phyloP scores from a whole-genome alignment of 2,888 invertebrate species.

The Hartigia nigra region DNA sequence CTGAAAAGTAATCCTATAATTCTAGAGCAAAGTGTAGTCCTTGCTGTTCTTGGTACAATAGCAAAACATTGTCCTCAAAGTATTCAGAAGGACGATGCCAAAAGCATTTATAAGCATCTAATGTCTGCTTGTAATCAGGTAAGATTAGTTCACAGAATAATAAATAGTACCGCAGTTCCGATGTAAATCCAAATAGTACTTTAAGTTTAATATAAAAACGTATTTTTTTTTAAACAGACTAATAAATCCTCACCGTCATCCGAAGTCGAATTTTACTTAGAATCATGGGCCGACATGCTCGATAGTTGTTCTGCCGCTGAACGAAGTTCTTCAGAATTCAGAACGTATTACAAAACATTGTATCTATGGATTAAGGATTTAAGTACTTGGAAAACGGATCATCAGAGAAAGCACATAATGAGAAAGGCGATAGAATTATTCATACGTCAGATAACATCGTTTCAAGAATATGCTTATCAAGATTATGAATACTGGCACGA shows the following conservation, averaged over 20 bases:
- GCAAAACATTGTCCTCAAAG: constrained; percentile 32
- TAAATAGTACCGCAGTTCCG: background rate
- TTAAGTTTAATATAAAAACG: background rate
- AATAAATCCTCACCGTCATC: constrained; percentile 15
- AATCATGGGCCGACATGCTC: constrained; percentile 43
- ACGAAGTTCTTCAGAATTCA: constrained; percentile 10
- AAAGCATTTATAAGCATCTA: constrained; percentile 18
- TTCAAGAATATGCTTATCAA: constrained; percentile 38
- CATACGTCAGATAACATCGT: constrained; percentile 34
- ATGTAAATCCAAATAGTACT: background rate
- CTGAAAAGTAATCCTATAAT: constrained; percentile 21
- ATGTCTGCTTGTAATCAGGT: background rate
- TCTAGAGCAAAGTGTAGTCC: constrained; percentile 39
- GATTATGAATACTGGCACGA: constrained; percentile 51
- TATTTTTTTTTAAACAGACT: constrained; percentile 5
- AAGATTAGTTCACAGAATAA: background rate
- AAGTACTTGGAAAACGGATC: constrained; percentile 21
- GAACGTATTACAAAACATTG: constrained; percentile 15
- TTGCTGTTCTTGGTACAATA: constrained; percentile 38
- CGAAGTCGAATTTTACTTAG: constrained; percentile 44
- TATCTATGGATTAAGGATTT: constrained; percentile 37
- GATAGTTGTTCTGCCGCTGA: constrained; percentile 35
- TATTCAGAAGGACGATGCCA: background rate
- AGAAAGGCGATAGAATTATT: constrained; percentile 40
- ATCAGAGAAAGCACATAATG: constrained; percentile 25